These are phyloP conservation scores for Conger conger DNA, from an alignment of 2,113 vertebrate species.

Conservation along the genomic window DNA sequence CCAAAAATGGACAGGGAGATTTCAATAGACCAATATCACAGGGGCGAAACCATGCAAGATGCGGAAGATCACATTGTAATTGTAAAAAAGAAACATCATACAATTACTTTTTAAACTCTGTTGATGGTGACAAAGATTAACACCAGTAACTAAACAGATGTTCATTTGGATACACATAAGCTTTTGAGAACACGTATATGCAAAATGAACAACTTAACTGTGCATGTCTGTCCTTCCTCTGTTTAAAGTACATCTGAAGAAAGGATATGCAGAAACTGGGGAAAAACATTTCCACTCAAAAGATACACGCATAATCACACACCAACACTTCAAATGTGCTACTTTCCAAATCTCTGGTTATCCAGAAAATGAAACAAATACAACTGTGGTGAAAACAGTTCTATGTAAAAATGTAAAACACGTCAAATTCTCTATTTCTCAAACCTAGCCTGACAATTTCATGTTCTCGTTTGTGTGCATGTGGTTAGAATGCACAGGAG, in stretches of 20 bases:
- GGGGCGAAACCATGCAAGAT: constrained; percentile 46
- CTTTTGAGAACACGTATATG: constrained; percentile 64
- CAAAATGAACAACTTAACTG: constrained; percentile 49
- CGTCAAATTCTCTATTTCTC: neutral
- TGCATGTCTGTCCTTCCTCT: constrained; percentile 38
- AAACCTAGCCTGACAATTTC: neutral
- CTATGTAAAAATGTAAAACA: constrained; percentile 50
- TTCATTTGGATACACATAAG: constrained; percentile 63
- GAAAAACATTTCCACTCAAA: constrained; percentile 43
- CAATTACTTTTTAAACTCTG: constrained; percentile 49
- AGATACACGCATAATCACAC: constrained; percentile 48
- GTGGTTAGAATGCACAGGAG: neutral
- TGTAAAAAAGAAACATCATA: constrained; percentile 43
- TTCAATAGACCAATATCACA: neutral
- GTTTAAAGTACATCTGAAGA: constrained; percentile 58
- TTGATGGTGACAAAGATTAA: constrained; percentile 33
- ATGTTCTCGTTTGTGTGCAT: neutral
- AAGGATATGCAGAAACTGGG: constrained; percentile 50
- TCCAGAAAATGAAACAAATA: constrained; percentile 66
- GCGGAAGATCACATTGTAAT: constrained; percentile 47
- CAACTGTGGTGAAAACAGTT: constrained; percentile 48
- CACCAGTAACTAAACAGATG: constrained; percentile 28
- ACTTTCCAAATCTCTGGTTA: constrained; percentile 40
- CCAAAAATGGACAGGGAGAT: constrained; percentile 45
- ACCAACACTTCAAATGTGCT: constrained; percentile 55